These are phyloP conservation scores for Bicyclus anynana DNA, from an alignment of 1,140 invertebrate species.

Conservation along the genomic window DNA sequence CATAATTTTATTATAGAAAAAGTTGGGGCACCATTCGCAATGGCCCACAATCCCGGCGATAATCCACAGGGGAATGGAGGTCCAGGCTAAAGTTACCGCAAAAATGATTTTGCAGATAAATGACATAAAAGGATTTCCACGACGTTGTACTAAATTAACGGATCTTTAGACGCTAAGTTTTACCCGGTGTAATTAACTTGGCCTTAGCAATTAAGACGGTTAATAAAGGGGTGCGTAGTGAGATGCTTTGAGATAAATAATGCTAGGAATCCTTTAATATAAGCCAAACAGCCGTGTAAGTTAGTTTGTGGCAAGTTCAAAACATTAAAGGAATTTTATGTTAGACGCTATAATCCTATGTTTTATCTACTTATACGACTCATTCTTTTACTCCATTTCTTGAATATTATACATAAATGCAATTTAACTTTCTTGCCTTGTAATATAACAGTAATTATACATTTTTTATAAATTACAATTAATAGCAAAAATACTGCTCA, in stretches of 20 bases:
- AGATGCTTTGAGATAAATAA: conserved; percentile 70
- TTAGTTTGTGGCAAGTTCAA: conserved; percentile 9
- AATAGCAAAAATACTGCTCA: too few relatives aligned
- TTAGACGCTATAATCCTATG: neutral
- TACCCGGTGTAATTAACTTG: conserved; percentile 67
- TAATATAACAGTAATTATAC: too few relatives aligned
- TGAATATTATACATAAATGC: too few relatives aligned
- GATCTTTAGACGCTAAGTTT: conserved; percentile 69
- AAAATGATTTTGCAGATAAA: conserved; percentile 23
- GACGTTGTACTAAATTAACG: conserved; percentile 63
- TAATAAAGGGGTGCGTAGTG: conserved; percentile 72
- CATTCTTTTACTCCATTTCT: too few relatives aligned
- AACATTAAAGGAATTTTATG: neutral
- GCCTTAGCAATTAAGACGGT: conserved; percentile 72
- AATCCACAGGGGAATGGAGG: conserved; percentile 33
- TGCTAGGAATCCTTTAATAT: conserved; percentile 69
- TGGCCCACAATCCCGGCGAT: conserved; percentile 38
- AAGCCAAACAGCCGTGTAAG: conserved; percentile 52
- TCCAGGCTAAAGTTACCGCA: conserved; percentile 9
- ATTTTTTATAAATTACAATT: too few relatives aligned
- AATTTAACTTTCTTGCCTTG: too few relatives aligned
- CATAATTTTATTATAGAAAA: conserved; percentile 70
- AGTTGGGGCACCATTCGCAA: conserved; percentile 43
- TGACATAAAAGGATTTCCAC: conserved; percentile 63
- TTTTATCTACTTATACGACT: neutral